Conservation (phyloP, 92 coral and sea anemone genomes). For the Parazoanthus swiftii region DNA sequence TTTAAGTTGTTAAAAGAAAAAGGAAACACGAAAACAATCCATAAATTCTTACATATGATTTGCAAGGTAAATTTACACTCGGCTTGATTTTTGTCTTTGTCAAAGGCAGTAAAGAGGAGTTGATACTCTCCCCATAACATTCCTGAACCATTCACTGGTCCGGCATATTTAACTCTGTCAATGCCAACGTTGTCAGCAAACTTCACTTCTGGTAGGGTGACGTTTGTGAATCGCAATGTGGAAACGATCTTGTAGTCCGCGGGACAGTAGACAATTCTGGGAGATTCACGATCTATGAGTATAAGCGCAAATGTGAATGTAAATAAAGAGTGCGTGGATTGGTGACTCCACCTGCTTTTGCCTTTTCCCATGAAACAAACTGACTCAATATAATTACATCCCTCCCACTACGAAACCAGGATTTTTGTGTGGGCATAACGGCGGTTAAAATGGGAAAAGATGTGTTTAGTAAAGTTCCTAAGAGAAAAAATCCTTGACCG, state of each 20-base stretch:
- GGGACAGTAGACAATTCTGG: constrained; percentile 30
- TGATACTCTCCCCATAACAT: constrained; percentile 20
- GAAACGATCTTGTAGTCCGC: constrained; percentile 36
- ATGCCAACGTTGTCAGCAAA: constrained; percentile 30
- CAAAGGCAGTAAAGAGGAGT: constrained; percentile 20
- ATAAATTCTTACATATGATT: constrained; percentile 18
- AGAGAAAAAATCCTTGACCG: too few species aligned
- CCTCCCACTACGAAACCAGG: too few species aligned
- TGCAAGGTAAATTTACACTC: background rate
- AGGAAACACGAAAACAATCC: too few species aligned
- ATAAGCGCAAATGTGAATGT: too few species aligned
- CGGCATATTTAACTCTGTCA: background rate
- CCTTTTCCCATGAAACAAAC: too few species aligned
- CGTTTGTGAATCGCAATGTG: constrained; percentile 1
- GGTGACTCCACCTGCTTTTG: too few species aligned
- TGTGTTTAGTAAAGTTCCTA: too few species aligned
- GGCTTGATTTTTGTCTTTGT: constrained; percentile 13
- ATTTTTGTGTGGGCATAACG: too few species aligned
- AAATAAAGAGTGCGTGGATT: too few species aligned
- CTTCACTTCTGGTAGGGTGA: constrained; percentile 28
- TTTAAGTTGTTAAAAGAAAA: too few species aligned
- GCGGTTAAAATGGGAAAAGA: too few species aligned
- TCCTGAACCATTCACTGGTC: constrained; percentile 11
- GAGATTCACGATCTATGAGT: constrained; percentile 14
- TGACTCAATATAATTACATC: too few species aligned